Conservation (phyloP, 2,797 vertebrate species). For the Micromesistius poutassou region DNA sequence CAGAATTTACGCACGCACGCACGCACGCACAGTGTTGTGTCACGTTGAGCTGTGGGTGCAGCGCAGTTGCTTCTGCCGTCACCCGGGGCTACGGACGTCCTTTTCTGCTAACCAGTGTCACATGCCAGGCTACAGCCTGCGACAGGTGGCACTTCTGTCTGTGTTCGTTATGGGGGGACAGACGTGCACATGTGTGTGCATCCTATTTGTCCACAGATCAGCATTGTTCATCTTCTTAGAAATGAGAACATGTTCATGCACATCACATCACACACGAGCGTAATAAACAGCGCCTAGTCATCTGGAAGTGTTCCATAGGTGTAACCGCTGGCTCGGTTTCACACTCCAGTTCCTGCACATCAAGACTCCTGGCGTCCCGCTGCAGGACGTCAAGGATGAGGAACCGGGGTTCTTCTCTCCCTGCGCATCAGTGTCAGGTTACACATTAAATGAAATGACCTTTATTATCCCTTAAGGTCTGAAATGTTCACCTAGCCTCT, state of each 20-base stretch:
- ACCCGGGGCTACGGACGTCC: constrained; percentile 65
- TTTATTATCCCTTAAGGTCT: constrained; percentile 1
- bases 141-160: constrained; percentile 56
- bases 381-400: constrained; percentile 63
- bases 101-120: constrained; percentile 60
- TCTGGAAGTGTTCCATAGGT: constrained; percentile 11
- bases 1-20: too few species aligned
- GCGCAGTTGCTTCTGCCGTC: constrained; percentile 66
- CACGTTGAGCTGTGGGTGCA: constrained; percentile 47
- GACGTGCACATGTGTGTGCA: background rate
- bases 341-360: constrained; percentile 44
- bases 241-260: background rate
- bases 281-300: background rate
- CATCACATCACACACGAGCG: background rate
- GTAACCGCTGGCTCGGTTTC: constrained; percentile 46
- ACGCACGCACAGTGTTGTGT: constrained; percentile 42
- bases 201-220: too few species aligned
- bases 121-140: constrained; percentile 39
- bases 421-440: constrained; percentile 27
- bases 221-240: background rate
- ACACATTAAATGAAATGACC: background rate
- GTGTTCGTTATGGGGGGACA: constrained; percentile 19
- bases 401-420: constrained; percentile 39
- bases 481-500: constrained; percentile 11
- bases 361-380: constrained; percentile 60